Evolutionary conservation across 1,140 invertebrate genomes (phyloP).

Genomic region (Trichonephila inaurata): DNA sequence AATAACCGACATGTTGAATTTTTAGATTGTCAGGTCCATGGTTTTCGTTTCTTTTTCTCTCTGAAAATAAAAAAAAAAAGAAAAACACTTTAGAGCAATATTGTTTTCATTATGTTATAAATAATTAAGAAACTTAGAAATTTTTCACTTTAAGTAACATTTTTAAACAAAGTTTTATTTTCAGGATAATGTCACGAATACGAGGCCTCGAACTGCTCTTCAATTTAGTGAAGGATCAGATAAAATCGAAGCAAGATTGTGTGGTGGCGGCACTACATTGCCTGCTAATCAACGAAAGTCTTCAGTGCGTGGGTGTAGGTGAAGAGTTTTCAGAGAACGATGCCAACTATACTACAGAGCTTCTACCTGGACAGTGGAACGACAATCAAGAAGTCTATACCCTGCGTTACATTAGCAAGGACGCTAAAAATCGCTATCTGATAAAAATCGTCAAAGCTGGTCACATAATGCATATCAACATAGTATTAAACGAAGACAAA

Average conservation of each 20-base stretch:
- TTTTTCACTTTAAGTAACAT: background rate
- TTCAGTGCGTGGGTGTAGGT: slow-evolving; percentile 60
- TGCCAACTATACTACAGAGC: background rate
- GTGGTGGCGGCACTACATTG: slow-evolving; percentile 63
- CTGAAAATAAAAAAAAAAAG: slow-evolving; percentile 32
- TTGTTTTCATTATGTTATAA: background rate
- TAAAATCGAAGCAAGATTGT: slow-evolving; percentile 62
- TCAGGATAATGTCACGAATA: slow-evolving; percentile 60
- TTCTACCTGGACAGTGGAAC: slow-evolving; percentile 62
- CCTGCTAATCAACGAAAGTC: slow-evolving; percentile 41
- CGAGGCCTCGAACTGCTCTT: slow-evolving; percentile 60
- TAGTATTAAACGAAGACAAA: slow-evolving; percentile 44
- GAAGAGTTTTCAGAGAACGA: slow-evolving; percentile 23
- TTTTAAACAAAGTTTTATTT: background rate
- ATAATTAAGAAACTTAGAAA: background rate
- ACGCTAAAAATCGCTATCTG: slow-evolving; percentile 8
- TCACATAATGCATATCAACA: slow-evolving; percentile 45
- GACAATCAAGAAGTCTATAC: slow-evolving; percentile 63
- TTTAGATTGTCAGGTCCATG: background rate
- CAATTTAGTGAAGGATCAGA: background rate
- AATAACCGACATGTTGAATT: slow-evolving; percentile 86
- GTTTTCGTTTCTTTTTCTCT: background rate
- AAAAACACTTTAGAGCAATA: background rate
- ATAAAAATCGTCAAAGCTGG: slow-evolving; percentile 56
- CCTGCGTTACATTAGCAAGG: slow-evolving; percentile 40